Base-by-base conservation (phyloP, 2,113 vertebrate genomes). In the Beaufortia kweichowensis region DNA sequence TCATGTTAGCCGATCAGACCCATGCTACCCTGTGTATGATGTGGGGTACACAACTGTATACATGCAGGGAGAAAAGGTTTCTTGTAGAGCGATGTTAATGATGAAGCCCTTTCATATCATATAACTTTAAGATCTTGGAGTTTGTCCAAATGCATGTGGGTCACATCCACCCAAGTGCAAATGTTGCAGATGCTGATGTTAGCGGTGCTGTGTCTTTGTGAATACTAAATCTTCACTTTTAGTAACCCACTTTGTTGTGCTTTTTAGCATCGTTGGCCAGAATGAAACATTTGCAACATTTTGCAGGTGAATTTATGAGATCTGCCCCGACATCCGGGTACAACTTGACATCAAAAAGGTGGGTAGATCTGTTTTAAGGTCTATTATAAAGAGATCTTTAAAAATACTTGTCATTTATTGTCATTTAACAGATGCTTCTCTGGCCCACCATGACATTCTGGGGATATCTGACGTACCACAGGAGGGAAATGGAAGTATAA, bases 41-140 rank as follows among this genome's bases (percentile, higher is more conserved):
- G 53, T 57, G 26, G 21, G 39, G 28, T 21, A n/a, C 56, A 70
- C 15, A 70, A 33, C 55, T 31, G 55, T 35, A 26, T 56, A 41
- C 53, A 71, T 59, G 55, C 69, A 57, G 31, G 7, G 31, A 23
- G 12, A 28, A 19, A 48, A 46, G 9, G 2, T 21, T 69, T 69
- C 31, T 43, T 41, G 26, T 43, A 35, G 70, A 60, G 17, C 15
- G 19, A 73, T 35, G 61, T 73, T 43, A 61, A 73, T 46, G 29
- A 60, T 56, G 68, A 70, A 76, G 77, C 67, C 77, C 68, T 73
- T 82, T 71, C 29, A 48, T 74, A 77, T 69, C 11, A 7, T 60
- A 77, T 31, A 53, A 70, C 26, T 60, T 66, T 57, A 28, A 26
- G 29, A 41, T 71, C 68, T 61, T 57, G 71, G 39, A 74, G 21